Percentiles rank a stretch among this genome's conserved stretches.
Evolutionary conservation across 2,888 invertebrate species (phyloP).

Genomic region (Punctoribates punctum): DNA sequence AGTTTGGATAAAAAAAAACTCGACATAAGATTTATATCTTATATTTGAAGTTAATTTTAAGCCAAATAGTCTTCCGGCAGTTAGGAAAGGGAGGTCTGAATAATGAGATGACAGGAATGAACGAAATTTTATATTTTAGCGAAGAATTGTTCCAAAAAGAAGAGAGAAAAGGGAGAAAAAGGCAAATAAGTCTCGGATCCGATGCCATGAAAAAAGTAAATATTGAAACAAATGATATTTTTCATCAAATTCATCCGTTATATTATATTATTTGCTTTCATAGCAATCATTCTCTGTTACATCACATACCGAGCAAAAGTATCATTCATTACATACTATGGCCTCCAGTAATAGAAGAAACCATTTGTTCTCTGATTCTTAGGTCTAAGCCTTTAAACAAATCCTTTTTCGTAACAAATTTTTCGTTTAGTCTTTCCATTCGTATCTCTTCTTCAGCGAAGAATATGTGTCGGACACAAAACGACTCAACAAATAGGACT

Average conservation of each 20-base stretch:
- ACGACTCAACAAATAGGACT: background rate
- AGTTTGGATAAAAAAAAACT: no score
- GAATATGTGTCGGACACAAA: background rate
- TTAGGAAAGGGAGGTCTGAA: no score
- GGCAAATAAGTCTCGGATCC: background rate
- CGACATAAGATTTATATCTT: no score
- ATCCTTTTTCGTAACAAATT: no score
- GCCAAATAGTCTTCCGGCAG: no score
- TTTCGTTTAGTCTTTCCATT: background rate
- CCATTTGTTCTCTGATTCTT: background rate
- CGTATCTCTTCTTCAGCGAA: background rate
- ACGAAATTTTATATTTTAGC: no score
- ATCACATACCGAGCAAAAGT: background rate
- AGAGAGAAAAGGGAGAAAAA: background rate
- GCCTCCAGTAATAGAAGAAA: background rate
- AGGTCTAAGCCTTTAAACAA: no score
- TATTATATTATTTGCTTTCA: background rate
- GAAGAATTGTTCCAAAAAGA: no score
- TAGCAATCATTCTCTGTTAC: background rate
- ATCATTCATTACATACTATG: background rate
- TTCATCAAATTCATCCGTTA: background rate
- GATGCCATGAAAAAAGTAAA: constrained; percentile 9
- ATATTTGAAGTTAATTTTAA: no score
- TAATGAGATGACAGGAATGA: no score
- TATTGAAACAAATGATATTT: constrained; percentile 23